Conservation (phyloP, 2,888 invertebrate species). For the Drosophila nigritarsus region DNA sequence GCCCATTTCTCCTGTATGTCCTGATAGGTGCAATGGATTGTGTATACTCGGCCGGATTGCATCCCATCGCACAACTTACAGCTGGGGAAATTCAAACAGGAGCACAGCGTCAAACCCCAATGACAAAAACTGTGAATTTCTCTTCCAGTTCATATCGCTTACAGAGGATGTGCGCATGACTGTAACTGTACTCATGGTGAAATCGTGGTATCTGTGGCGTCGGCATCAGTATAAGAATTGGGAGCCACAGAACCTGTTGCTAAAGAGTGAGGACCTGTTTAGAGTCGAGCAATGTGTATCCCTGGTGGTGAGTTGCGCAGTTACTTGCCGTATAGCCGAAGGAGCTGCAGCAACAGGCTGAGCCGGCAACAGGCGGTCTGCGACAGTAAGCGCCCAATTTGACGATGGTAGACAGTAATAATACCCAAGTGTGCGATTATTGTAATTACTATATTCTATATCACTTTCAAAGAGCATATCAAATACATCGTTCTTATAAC, state of each 20-base stretch:
- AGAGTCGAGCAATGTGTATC: slow-evolving; percentile 42
- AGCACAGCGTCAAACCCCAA: background rate
- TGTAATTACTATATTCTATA: background rate
- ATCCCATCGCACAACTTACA: slow-evolving; percentile 31
- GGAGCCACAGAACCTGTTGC: slow-evolving; percentile 78
- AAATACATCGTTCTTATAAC: background rate
- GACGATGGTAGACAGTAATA: slow-evolving; percentile 1
- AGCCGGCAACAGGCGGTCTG: slow-evolving; percentile 48
- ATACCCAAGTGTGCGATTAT: background rate
- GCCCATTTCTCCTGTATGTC: slow-evolving; percentile 40
- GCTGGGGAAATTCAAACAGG: slow-evolving; percentile 37
- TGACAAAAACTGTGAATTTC: slow-evolving; percentile 15
- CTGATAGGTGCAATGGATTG: slow-evolving; percentile 43
- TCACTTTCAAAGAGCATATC: background rate
- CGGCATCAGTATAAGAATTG: slow-evolving; percentile 8
- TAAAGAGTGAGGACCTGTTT: slow-evolving; percentile 82
- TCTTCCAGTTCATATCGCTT: slow-evolving; percentile 6
- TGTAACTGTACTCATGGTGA: slow-evolving; percentile 6
- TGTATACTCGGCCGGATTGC: slow-evolving; percentile 5
- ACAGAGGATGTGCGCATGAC: slow-evolving; percentile 48
- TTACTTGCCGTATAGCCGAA: slow-evolving; percentile 14
- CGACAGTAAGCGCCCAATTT: slow-evolving; percentile 33
- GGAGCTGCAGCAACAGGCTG: slow-evolving; percentile 72
- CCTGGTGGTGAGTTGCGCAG: slow-evolving; percentile 62
- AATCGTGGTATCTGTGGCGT: slow-evolving; percentile 9